phyloP scores from a whole-genome alignment of 2,888 invertebrate species.

The Autographa gamma region DNA sequence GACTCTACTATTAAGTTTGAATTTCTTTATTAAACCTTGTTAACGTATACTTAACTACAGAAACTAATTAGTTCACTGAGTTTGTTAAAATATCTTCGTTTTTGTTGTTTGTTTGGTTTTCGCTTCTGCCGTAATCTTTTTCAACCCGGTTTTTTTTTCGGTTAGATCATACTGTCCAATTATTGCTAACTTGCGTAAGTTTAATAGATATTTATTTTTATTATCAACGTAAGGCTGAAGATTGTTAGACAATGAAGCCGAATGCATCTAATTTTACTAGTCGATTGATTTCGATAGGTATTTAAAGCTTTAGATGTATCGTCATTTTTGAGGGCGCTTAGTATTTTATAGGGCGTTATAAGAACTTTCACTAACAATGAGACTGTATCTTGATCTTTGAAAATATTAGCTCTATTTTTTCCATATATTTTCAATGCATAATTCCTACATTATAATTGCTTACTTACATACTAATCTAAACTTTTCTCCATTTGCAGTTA shows the following conservation, averaged over 20 bases:
- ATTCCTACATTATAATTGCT: too few species aligned
- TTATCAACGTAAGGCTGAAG: neutral
- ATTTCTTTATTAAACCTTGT: conserved; percentile 2
- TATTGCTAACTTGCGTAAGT: neutral
- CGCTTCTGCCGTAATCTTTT: conserved; percentile 9
- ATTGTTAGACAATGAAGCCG: neutral
- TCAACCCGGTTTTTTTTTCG: conserved; percentile 12
- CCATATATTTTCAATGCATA: too few species aligned
- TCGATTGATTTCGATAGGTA: too few species aligned
- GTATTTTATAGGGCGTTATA: too few species aligned
- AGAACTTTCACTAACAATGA: too few species aligned
- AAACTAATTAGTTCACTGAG: conserved; percentile 13
- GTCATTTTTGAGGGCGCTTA: too few species aligned
- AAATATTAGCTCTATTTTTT: too few species aligned
- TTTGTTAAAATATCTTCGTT: conserved; percentile 13
- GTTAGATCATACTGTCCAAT: conserved; percentile 18
- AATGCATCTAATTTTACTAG: too few species aligned
- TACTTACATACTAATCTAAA: too few species aligned
- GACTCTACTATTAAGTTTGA: conserved; percentile 12
- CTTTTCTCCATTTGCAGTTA: conserved; percentile 63
- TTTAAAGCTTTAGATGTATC: too few species aligned
- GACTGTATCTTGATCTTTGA: too few species aligned
- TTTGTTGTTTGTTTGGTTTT: conserved; percentile 1
- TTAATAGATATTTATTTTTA: neutral
- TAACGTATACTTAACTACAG: conserved; percentile 17